phyloP scores from a whole-genome alignment of 1,140 invertebrate species.

The Galendromus occidentalis region DNA sequence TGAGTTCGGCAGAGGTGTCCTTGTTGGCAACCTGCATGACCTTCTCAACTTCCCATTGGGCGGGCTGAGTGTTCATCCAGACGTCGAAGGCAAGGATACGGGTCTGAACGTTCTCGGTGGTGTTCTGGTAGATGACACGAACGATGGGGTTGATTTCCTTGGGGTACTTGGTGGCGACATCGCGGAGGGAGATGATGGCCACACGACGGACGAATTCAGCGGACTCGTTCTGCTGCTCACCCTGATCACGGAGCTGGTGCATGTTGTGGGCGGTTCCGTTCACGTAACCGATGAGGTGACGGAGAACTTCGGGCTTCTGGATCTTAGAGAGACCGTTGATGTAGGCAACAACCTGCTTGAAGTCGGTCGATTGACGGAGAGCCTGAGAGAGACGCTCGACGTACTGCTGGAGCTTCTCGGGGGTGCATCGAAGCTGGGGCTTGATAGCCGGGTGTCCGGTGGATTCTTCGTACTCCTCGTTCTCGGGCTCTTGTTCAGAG shows the following conservation, averaged over 20 bases:
- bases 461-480: not conserved
- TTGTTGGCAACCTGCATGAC: not conserved
- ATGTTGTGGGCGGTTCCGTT: not conserved
- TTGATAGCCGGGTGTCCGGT: not conserved
- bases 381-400: not conserved
- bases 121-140: conserved; percentile 7
- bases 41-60: conserved; percentile 3
- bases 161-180: not conserved
- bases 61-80: conserved; percentile 8
- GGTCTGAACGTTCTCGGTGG: not conserved
- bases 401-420: conserved; percentile 11
- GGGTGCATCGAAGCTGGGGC: not conserved
- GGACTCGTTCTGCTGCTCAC: not conserved
- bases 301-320: conserved; percentile 3
- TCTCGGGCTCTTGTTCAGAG: not conserved
- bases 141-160: conserved; percentile 3
- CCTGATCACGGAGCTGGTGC: not conserved
- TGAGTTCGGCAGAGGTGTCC: not conserved
- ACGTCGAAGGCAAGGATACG: conserved; percentile 7
- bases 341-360: not conserved
- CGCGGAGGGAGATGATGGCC: not conserved
- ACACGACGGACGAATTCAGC: not conserved
- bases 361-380: not conserved
- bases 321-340: conserved; percentile 10
- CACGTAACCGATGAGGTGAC: not conserved